Evolutionary conservation across 2,797 vertebrate genomes (phyloP).

Genomic region (Catamblyrhynchus diadema): DNA sequence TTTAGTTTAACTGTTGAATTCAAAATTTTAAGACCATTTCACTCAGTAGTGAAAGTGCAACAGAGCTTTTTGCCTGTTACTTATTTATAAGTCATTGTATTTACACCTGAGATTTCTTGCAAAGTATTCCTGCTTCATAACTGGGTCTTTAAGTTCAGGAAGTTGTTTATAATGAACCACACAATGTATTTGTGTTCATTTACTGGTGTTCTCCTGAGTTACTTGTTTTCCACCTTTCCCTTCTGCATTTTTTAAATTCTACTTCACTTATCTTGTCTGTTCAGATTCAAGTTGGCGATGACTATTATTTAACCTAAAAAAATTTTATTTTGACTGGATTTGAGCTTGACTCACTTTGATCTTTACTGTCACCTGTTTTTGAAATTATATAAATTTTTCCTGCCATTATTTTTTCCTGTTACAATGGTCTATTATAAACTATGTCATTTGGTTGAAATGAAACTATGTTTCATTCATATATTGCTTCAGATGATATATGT

Average conservation of each 20-base stretch:
- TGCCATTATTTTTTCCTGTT: background rate
- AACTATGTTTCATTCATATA: slow-evolving; percentile 1
- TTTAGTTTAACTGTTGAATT: background rate
- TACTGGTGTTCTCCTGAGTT: background rate
- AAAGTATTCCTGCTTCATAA: background rate
- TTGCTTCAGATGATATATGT: background rate
- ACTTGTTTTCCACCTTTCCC: background rate
- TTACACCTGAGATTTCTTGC: background rate
- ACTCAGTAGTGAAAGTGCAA: background rate
- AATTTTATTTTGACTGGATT: background rate
- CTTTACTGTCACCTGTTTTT: background rate
- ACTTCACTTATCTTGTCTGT: background rate
- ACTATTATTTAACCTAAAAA: background rate
- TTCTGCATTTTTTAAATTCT: background rate
- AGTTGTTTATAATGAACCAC: background rate
- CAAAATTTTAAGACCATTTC: background rate
- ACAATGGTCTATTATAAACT: background rate
- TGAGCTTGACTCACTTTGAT: background rate
- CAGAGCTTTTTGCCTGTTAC: background rate
- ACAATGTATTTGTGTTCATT: background rate
- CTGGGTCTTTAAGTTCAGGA: background rate
- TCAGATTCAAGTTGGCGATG: background rate
- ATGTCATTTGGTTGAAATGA: background rate
- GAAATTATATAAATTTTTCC: background rate
- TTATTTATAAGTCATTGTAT: background rate